Conservation (phyloP, 1,140 invertebrate genomes). For the Dufourea novaeangliae region DNA sequence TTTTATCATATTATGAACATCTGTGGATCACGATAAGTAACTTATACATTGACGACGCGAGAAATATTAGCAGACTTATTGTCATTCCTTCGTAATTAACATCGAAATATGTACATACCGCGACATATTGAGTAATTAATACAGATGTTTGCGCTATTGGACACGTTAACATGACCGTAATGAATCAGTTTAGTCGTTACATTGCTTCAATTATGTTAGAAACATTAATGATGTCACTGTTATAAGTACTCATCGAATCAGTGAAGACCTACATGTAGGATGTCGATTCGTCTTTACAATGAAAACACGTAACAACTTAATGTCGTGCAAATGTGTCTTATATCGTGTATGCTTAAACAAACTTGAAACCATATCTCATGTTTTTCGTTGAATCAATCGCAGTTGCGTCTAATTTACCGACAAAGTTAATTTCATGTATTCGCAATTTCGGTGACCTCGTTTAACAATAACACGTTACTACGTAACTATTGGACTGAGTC, state of each 20-base stretch:
- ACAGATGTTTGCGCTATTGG: not conserved
- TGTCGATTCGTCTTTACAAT: conserved; percentile 7
- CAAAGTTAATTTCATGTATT: not conserved
- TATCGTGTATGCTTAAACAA: not conserved
- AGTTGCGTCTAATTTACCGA: not conserved
- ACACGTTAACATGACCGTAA: not conserved
- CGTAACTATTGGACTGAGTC: conserved; percentile 18
- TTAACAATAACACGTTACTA: conserved; percentile 10
- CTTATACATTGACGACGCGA: conserved; percentile 1
- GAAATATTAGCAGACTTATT: conserved; percentile 3
- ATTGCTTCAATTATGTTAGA: not conserved
- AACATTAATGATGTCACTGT: conserved; percentile 6
- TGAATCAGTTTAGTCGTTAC: not conserved
- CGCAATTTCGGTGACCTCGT: not conserved
- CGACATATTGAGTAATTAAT: not conserved
- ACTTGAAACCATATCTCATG: not conserved
- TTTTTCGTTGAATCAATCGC: not conserved
- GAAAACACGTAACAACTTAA: conserved; percentile 3
- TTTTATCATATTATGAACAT: not conserved
- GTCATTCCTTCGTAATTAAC: conserved; percentile 27
- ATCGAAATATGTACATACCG: not conserved
- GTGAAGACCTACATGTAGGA: not conserved
- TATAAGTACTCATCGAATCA: not conserved
- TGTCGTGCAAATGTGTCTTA: not conserved
- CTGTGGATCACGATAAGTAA: conserved; percentile 16